Base-by-base conservation (phyloP, 2,888 invertebrate species). In the Cryptus armator region DNA sequence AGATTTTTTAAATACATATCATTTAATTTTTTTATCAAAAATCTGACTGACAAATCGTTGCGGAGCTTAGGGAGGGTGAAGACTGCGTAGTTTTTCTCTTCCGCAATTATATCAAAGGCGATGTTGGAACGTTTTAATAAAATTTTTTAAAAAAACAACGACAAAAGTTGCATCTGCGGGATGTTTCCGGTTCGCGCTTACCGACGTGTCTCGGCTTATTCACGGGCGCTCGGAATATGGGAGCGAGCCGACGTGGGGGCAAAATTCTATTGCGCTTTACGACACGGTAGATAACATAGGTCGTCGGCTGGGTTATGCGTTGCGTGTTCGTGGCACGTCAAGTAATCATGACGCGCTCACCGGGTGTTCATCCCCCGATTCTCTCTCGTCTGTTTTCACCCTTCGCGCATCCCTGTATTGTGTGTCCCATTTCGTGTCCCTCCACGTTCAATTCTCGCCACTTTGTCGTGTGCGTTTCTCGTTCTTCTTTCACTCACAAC, bases 301-400 rank as follows among this genome's bases (percentile, higher is more conserved):
- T 62, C 62, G 59, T 79, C 37, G 84, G 84, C 86, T 37, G 37
- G 87, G 24, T 88, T 88, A 84, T 66, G 86, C 87, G 81, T 86
- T 64, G 81, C 84, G 76, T 37, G 80, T 51, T 37, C 14, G 44
- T 67, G 67, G 53, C 67, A 78, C 66, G 81, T 59, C 84, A 85
- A 83, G 88, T 88, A 89, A 89, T 89, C 88, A 74, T 87, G 87
- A 82, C 82, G 82, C 80, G 81, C 81, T 71, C 43, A 16, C 24
- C 43, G 9, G 48, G 48, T 0, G 48, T 53, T 64, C 44, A 37
- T 62, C 19, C 37, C 5, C 19, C 44, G 44, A 37, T 48, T 48
- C 48, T 48, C 48, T 48, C 48, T 48, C 48, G 48, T 48, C 14
- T 48, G 3, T 48, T 48, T 48, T n/a, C n/a, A 48, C 48, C 48